Evolutionary conservation across 2,797 vertebrate species (phyloP), one percentile per base, ranked within the genome.

Genomic region (Phoxinus dragarum): DNA sequence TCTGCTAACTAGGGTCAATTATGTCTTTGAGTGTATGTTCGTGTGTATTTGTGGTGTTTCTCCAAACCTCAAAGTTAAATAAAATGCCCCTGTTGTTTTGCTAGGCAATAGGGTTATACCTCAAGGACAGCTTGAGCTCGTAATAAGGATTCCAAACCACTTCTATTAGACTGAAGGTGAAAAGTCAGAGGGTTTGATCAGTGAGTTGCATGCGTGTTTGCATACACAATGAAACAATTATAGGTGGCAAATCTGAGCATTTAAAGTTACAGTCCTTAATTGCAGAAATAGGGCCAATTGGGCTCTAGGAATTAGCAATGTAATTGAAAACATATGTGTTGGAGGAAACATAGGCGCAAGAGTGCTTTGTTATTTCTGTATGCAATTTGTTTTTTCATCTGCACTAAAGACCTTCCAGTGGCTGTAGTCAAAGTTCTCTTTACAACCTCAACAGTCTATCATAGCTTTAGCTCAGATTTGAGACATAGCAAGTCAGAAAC

Each of bases 181-280:
- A 81, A 71, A 81, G 49, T 81, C 67, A 71, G 34, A 14, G 49
- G 49, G 34, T 44, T 52, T 80, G 64, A 80, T 68, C 78, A 68
- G 44, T 14, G 61, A 47, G 59, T 23, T 71, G 56, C 67, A 80
- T 80, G 79, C 12, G 7, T 68, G 61, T 80, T 80, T 69, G 64
- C 80, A 71, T 54, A 12, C 80, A 81, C 44, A 81, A 71, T 81
- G 66, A 81, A 81, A 71, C 67, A 81, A 81, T 81, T 81, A 81
- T 71, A 81, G 80, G 80, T 81, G 80, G 80, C 80, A 81, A 71
- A 81, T 72, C 36, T 1, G 0, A 40, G 36, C 67, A 81, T 69
- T 81, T 69, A 56, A 81, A 81, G 49, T 81, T 81, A 59, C 80
- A 56, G 80, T 71, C 49, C 80, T 56, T 69, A 71, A 81, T 81